A percentile compares a stretch with the other conserved stretches of the same genome.
Conservation (phyloP, 1,140 invertebrate genomes). For the Brachionus rubens region DNA sequence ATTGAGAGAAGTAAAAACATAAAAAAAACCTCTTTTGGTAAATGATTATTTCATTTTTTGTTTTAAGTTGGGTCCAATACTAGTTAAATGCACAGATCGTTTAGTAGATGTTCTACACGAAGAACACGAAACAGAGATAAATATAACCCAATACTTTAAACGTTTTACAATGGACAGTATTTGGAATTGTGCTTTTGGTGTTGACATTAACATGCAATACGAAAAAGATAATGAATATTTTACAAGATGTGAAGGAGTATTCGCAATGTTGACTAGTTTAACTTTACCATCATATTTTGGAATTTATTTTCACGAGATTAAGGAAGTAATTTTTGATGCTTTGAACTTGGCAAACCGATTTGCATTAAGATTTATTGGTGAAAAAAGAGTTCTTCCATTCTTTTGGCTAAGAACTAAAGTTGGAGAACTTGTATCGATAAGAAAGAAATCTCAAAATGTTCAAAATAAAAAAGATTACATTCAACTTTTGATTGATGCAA, state of each 20-base stretch:
- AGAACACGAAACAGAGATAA: background rate
- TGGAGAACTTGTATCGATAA: background rate
- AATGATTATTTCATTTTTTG: background rate
- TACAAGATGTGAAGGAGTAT: background rate
- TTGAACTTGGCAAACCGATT: background rate
- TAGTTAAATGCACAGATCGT: constrained; percentile 10
- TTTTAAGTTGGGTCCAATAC: constrained; percentile 48
- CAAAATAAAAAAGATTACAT: constrained; percentile 22
- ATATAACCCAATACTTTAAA: constrained; percentile 48
- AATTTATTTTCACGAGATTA: constrained; percentile 22
- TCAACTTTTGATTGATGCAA: constrained; percentile 25
- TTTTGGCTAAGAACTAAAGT: constrained; percentile 25
- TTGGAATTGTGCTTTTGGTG: constrained; percentile 45
- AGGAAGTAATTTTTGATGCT: background rate
- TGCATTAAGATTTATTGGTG: background rate
- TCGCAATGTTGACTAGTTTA: background rate
- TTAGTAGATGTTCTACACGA: constrained; percentile 18
- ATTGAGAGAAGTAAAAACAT: constrained; percentile 53
- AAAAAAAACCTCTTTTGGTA: background rate
- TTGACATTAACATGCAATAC: constrained; percentile 49
- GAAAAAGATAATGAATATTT: constrained; percentile 55
- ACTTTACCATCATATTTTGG: background rate
- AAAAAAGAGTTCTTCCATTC: background rate
- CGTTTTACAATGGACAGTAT: constrained; percentile 36
- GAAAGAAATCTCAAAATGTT: background rate